These are phyloP conservation scores for Saxidomus purpurata DNA, from an alignment of 1,140 invertebrate genomes.

Conservation along the genomic window DNA sequence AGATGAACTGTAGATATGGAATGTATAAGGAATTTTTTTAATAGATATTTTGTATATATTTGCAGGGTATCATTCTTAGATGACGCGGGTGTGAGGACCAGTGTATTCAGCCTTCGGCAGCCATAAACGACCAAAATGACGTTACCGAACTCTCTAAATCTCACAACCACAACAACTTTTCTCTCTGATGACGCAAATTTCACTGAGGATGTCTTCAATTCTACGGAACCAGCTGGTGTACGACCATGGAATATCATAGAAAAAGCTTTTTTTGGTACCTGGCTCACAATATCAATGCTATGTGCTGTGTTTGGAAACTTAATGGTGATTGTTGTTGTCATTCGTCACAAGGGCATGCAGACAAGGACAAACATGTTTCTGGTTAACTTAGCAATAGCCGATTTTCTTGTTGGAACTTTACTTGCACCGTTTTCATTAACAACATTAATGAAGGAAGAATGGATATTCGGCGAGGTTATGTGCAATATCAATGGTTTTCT, in stretches of 20 bases:
- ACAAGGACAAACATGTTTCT: slow-evolving; percentile 87
- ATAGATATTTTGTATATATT: slow-evolving; percentile 15
- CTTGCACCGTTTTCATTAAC: slow-evolving; percentile 86
- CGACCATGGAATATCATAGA: slow-evolving; percentile 82
- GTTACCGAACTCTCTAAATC: neutral
- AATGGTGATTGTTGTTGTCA: slow-evolving; percentile 85
- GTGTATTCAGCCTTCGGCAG: neutral
- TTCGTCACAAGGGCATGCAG: slow-evolving; percentile 85
- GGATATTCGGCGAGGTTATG: slow-evolving; percentile 84
- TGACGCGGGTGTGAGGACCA: neutral
- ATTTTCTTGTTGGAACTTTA: slow-evolving; percentile 86
- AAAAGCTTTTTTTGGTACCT: slow-evolving; percentile 70
- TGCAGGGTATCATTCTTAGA: neutral
- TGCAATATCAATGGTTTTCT: slow-evolving; percentile 87
- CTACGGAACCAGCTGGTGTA: slow-evolving; percentile 69
- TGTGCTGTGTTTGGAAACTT: slow-evolving; percentile 81
- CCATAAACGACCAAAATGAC: neutral
- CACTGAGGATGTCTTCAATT: neutral
- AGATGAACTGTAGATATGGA: too few species aligned
- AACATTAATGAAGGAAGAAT: slow-evolving; percentile 84
- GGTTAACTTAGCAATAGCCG: slow-evolving; percentile 86
- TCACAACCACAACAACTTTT: neutral
- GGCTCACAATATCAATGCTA: slow-evolving; percentile 79
- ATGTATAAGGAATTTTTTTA: too few species aligned
- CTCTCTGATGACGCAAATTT: neutral